phyloP scores from a whole-genome alignment of 2,888 invertebrate genomes.

The Trimorus sp. region DNA sequence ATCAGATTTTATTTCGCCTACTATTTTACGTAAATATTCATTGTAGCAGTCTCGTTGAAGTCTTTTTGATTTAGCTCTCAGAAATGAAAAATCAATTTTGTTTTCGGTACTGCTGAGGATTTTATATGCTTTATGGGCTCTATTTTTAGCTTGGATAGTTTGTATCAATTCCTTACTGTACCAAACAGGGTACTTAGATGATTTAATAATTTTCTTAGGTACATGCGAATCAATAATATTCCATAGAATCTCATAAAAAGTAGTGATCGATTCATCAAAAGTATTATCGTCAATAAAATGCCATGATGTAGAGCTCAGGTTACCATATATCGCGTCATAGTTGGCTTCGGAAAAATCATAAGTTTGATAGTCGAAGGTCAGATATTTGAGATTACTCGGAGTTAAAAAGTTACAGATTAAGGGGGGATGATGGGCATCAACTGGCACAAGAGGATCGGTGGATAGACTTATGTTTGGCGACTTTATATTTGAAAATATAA shows the following conservation, averaged over 20 bases:
- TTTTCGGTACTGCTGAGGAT: background rate
- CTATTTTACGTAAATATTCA: background rate
- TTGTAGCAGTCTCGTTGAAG: constrained; percentile 1
- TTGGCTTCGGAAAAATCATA: constrained; percentile 1
- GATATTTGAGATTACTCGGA: background rate
- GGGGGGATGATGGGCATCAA: constrained; percentile 5
- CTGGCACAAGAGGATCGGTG: background rate
- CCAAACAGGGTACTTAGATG: constrained; percentile 7
- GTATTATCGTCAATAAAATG: background rate
- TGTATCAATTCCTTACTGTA: background rate
- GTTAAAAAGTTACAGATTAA: background rate
- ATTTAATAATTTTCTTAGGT: background rate
- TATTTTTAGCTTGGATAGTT: background rate
- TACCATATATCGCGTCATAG: background rate
- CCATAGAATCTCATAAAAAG: background rate
- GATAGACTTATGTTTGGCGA: background rate
- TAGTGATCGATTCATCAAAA: background rate
- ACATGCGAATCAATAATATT: background rate
- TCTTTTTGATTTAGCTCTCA: background rate
- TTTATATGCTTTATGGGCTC: constrained; percentile 5
- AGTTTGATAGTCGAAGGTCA: constrained; percentile 2
- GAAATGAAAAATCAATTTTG: background rate
- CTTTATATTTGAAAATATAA: background rate
- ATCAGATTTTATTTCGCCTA: background rate
- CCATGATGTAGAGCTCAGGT: background rate